Percentiles rank a stretch among this genome's conserved stretches.
These are phyloP conservation scores for Mayetiola destructor DNA, from an alignment of 2,888 invertebrate species.

Conservation along the genomic window DNA sequence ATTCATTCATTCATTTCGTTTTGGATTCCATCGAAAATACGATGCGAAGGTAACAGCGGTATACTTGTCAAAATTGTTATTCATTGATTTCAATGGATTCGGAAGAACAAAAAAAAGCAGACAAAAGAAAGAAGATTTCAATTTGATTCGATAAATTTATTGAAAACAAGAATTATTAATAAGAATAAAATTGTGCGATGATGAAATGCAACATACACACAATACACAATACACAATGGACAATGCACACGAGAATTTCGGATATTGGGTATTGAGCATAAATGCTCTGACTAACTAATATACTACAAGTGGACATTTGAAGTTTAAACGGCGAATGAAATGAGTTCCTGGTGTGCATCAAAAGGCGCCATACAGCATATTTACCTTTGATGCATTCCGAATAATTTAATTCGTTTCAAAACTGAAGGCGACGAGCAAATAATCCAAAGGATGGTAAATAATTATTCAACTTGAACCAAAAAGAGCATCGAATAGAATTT, in stretches of 20 bases:
- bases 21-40: too few species aligned
- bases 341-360: constrained; percentile 10
- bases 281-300: too few species aligned
- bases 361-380: constrained; percentile 12
- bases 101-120: background rate
- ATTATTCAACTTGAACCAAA: too few species aligned
- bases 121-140: background rate
- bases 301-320: too few species aligned
- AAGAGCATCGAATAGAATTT: background rate
- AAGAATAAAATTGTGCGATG: too few species aligned
- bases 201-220: too few species aligned
- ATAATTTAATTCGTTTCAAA: constrained; percentile 9
- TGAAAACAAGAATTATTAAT: constrained; percentile 8
- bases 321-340: background rate
- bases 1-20: too few species aligned
- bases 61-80: too few species aligned
- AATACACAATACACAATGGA: background rate
- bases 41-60: too few species aligned
- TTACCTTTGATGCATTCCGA: constrained; percentile 8
- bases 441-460: background rate
- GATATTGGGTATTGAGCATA: too few species aligned
- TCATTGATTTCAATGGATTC: too few species aligned
- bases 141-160: constrained; percentile 8
- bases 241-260: too few species aligned
- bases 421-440: constrained; percentile 1